Conservation (phyloP, 2,797 vertebrate species). For the Stomatorhinus walkeri region DNA sequence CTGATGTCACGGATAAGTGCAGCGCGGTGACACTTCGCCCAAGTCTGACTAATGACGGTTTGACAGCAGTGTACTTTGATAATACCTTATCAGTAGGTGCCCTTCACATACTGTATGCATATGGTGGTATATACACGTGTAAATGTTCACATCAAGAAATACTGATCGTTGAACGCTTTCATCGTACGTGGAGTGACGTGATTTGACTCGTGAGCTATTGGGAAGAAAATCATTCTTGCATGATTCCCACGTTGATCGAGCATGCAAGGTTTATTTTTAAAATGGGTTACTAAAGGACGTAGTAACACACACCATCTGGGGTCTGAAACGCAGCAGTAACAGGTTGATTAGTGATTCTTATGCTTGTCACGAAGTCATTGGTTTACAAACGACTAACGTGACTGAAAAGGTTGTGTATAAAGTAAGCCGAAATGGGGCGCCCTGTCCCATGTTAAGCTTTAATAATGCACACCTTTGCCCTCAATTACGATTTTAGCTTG, state of each 20-base stretch:
- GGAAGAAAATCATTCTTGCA: background rate
- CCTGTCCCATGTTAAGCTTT: background rate
- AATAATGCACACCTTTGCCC: background rate
- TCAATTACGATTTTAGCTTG: background rate
- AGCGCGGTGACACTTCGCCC: background rate
- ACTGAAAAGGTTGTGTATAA: background rate
- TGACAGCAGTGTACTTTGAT: background rate
- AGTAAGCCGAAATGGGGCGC: background rate
- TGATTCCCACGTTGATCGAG: background rate
- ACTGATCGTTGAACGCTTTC: background rate
- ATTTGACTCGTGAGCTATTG: background rate
- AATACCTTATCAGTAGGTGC: background rate
- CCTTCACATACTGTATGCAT: background rate
- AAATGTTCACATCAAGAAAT: background rate
- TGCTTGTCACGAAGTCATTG: background rate
- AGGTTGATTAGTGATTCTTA: background rate
- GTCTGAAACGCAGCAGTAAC: background rate
- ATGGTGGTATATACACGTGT: background rate
- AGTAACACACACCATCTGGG: background rate
- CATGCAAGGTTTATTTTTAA: background rate
- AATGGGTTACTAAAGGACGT: background rate
- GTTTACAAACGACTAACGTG: background rate
- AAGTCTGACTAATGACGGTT: background rate
- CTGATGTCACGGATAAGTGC: background rate
- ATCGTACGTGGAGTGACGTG: background rate